A percentile compares a stretch with the other conserved stretches of the same genome.
Conservation (phyloP, 2,113 vertebrate species). For the Sterna hirundo region DNA sequence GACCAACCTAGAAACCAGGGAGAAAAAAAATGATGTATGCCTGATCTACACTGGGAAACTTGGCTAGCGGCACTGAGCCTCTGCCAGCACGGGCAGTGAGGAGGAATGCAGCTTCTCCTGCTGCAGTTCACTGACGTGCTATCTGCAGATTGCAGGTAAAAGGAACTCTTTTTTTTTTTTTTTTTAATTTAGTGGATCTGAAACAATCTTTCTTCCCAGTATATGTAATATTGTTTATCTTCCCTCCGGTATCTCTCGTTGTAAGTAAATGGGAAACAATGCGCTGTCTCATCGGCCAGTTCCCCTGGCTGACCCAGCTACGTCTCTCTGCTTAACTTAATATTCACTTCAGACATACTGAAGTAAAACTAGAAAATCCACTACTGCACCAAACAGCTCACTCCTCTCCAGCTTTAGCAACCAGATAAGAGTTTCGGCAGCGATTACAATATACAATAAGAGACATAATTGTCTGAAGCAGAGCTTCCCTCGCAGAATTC, state of each 20-base stretch:
- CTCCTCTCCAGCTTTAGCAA: neutral
- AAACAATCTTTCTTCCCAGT: neutral
- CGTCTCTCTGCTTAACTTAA: neutral
- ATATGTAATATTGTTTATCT: neutral
- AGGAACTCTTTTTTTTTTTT: neutral
- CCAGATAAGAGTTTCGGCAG: neutral
- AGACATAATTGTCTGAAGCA: neutral
- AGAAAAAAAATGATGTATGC: neutral
- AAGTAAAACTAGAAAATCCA: neutral
- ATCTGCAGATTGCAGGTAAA: neutral
- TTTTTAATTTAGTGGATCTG: neutral
- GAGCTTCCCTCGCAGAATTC: neutral
- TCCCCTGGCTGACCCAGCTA: neutral
- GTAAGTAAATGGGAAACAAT: neutral
- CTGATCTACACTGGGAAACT: neutral
- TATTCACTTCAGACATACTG: neutral
- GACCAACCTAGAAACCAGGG: neutral
- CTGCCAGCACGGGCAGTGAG: fast-evolving
- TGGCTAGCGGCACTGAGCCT: neutral
- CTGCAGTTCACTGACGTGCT: neutral
- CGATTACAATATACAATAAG: neutral
- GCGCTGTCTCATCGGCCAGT: neutral
- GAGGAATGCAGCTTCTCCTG: neutral
- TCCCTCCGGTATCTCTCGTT: neutral
- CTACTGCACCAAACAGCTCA: neutral